Conservation (phyloP, 2,888 invertebrate species). For the Ramazzottius varieornatus region DNA sequence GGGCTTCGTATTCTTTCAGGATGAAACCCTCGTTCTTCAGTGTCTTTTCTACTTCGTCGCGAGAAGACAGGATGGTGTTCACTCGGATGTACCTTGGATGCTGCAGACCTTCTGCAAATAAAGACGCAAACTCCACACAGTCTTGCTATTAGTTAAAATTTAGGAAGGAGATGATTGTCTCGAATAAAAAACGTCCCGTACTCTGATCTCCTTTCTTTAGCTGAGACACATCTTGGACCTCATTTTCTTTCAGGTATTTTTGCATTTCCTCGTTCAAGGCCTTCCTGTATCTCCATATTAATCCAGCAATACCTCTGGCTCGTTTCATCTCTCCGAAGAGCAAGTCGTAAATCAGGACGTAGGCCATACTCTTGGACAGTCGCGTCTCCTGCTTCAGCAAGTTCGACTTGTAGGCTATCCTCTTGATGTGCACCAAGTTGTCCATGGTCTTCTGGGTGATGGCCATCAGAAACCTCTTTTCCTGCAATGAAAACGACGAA, state of each 20-base stretch:
- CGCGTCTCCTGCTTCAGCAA: background rate
- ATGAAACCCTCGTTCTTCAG: background rate
- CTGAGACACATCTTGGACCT: background rate
- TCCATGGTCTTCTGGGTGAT: background rate
- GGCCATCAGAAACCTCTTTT: background rate
- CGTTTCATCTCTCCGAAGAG: background rate
- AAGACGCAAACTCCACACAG: too few species aligned
- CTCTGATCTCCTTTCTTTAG: background rate
- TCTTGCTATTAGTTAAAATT: too few species aligned
- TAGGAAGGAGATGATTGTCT: background rate
- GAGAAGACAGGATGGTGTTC: background rate
- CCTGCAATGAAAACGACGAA: background rate
- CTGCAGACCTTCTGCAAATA: too few species aligned
- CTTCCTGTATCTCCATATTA: background rate
- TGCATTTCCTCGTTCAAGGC: background rate
- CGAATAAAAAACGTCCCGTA: background rate
- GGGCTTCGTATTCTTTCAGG: background rate
- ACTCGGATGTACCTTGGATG: background rate
- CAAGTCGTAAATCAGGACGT: background rate
- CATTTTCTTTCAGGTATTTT: background rate
- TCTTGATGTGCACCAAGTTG: background rate
- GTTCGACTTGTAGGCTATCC: background rate
- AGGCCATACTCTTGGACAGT: background rate
- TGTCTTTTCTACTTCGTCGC: background rate
- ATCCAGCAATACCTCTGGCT: background rate